These are phyloP conservation scores for Caenorhabditis sinica DNA, from an alignment of 2,888 invertebrate genomes.

Conservation along the genomic window DNA sequence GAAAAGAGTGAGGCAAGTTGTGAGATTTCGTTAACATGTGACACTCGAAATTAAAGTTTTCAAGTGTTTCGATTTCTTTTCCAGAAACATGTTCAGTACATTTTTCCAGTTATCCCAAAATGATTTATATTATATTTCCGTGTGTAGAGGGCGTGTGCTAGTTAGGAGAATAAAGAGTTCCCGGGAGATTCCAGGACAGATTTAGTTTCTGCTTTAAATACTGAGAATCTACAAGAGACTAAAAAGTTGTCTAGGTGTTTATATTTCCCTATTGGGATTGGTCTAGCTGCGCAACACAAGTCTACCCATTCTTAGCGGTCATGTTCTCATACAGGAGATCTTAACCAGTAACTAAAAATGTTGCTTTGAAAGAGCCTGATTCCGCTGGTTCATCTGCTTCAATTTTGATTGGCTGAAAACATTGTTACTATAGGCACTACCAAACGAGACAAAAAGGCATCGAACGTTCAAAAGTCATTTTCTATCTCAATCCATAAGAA, in stretches of 20 bases:
- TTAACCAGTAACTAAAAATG: too few relatives aligned
- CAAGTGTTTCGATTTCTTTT: background rate
- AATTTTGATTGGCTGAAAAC: too few relatives aligned
- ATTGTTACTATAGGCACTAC: too few relatives aligned
- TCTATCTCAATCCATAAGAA: too few relatives aligned
- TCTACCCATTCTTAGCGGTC: too few relatives aligned
- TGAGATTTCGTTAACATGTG: conserved; percentile 23
- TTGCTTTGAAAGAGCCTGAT: too few relatives aligned
- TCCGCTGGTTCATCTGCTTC: too few relatives aligned
- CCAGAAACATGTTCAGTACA: background rate
- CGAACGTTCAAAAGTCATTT: too few relatives aligned
- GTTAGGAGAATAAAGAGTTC: background rate
- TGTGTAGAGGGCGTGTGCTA: background rate
- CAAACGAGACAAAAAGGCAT: too few relatives aligned
- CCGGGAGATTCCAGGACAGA: background rate
- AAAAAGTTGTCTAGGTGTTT: background rate
- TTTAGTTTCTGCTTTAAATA: background rate
- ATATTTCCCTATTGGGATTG: background rate
- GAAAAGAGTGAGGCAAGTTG: conserved; percentile 5
- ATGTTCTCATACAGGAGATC: too few relatives aligned
- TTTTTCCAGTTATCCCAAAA: background rate
- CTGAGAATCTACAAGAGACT: background rate
- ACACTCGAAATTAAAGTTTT: conserved; percentile 4
- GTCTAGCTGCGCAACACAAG: too few relatives aligned
- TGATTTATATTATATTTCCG: background rate